These are phyloP conservation scores for Shargacucullia verbasci DNA, from an alignment of 2,888 invertebrate species.

Conservation along the genomic window DNA sequence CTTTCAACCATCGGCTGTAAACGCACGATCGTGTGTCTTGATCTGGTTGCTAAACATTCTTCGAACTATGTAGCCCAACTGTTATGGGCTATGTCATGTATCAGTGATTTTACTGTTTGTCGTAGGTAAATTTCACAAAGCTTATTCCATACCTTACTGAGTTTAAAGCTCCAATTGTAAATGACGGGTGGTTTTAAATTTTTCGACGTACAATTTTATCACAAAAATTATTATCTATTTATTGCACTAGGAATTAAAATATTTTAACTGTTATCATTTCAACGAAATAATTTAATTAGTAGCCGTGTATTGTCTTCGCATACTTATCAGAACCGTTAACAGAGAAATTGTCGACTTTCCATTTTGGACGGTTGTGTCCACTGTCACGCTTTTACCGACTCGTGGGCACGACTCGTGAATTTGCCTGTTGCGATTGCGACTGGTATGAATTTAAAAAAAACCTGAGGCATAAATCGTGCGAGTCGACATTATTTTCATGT, in stretches of 20 bases:
- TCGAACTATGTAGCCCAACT: no score
- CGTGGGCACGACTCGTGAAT: conserved; percentile 46
- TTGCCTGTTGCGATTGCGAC: conserved; percentile 7
- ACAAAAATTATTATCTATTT: no score
- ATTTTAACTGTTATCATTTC: conserved; percentile 12
- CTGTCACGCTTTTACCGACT: conserved; percentile 63
- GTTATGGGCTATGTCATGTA: no score
- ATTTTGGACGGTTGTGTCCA: conserved; percentile 48
- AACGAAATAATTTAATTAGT: conserved; percentile 18
- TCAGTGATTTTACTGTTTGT: no score
- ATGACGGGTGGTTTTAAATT: no score
- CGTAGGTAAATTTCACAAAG: no score
- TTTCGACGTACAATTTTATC: no score
- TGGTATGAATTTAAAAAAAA: conserved; percentile 29
- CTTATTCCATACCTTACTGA: no score
- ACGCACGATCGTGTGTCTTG: no score
- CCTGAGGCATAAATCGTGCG: conserved; percentile 2
- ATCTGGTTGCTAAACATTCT: no score
- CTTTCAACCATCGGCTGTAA: no score
- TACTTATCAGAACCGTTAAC: conserved; percentile 37
- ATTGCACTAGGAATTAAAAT: neutral
- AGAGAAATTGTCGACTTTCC: conserved; percentile 60
- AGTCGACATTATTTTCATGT: neutral
- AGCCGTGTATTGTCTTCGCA: conserved; percentile 16
- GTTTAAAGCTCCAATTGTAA: no score